Percentiles rank a stretch among this genome's conserved stretches.
Evolutionary conservation across 2,113 vertebrate species (phyloP).

Genomic region (Castor canadensis): DNA sequence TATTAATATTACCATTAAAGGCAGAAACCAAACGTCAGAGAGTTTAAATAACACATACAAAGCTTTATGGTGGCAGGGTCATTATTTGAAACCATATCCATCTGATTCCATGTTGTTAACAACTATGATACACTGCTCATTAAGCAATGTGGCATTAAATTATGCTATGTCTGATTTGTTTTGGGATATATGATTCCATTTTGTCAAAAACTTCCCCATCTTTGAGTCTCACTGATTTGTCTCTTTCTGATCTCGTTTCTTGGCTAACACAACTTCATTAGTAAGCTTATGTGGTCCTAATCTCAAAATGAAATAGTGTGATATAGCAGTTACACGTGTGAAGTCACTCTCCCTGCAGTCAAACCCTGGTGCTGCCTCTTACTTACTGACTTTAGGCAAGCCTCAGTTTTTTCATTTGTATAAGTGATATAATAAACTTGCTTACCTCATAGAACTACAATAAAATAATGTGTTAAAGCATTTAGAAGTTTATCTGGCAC

Average conservation of each 20-base stretch:
- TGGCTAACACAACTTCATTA: background rate
- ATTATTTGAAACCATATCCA: background rate
- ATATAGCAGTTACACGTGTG: background rate
- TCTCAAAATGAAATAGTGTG: background rate
- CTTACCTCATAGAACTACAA: background rate
- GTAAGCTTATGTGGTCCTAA: background rate
- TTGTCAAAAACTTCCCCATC: background rate
- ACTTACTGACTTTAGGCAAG: background rate
- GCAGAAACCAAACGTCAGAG: background rate
- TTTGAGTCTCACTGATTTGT: background rate
- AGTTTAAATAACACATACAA: slow-evolving; percentile 1
- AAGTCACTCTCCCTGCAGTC: background rate
- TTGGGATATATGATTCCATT: background rate
- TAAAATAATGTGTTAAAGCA: background rate
- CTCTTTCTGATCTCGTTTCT: background rate
- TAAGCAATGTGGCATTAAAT: background rate
- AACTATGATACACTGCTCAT: background rate
- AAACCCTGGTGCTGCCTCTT: background rate
- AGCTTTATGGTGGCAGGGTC: background rate
- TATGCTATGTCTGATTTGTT: background rate
- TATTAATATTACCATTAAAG: slow-evolving; percentile 30
- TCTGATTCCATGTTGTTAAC: background rate
- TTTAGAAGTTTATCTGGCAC: background rate
- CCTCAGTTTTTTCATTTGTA: background rate
- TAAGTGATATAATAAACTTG: background rate